Percentiles rank a stretch among this genome's conserved stretches.
Conservation (phyloP, 2,797 vertebrate genomes). For the Hozukius guyotensis region DNA sequence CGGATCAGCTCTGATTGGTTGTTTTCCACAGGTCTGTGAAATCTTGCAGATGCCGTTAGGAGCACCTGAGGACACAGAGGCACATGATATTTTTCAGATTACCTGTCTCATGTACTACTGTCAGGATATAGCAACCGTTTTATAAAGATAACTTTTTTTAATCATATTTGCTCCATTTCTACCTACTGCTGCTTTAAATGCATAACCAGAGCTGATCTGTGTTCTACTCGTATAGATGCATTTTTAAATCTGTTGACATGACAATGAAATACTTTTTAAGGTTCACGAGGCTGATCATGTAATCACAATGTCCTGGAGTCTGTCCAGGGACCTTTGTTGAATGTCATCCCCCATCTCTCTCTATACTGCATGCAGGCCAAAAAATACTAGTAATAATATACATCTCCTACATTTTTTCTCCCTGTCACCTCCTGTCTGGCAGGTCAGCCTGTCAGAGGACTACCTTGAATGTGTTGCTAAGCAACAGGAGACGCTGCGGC, state of each 20-base stretch:
- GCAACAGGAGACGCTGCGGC: slow-evolving; percentile 88
- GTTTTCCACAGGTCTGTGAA: no score
- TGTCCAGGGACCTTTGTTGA: neutral
- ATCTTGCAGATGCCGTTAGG: no score
- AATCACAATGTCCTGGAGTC: neutral
- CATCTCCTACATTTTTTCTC: neutral
- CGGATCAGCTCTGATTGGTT: no score
- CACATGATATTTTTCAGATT: no score
- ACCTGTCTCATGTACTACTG: no score
- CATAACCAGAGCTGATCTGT: neutral
- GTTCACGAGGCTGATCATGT: neutral
- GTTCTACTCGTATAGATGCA: neutral
- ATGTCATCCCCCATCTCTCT: neutral
- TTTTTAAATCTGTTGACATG: neutral
- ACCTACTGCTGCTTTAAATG: neutral
- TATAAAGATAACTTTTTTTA: no score
- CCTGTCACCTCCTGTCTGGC: slow-evolving; percentile 44
- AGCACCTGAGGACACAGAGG: no score
- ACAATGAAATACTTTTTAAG: neutral
- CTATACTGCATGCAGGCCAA: no score
- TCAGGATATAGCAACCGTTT: no score
- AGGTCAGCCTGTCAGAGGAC: slow-evolving; percentile 88
- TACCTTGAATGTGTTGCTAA: slow-evolving; percentile 94
- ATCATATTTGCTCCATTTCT: no score
- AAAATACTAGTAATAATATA: neutral